phyloP scores from a whole-genome alignment of 2,113 vertebrate species.

The Emydura subglobosa region DNA sequence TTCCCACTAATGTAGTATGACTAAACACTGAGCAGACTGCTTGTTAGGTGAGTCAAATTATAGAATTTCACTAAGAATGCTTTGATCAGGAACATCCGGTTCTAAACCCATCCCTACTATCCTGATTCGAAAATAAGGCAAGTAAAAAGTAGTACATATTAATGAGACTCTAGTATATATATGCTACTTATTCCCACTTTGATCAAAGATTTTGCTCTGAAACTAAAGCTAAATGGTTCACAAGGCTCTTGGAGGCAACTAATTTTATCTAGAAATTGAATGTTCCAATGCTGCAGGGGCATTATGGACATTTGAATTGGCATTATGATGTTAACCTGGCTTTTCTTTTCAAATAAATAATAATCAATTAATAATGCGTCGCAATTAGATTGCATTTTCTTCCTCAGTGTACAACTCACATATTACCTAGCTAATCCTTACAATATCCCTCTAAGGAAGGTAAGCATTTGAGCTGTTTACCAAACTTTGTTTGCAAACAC shows the following conservation, averaged over 20 bases:
- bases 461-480: rapidly evolving
- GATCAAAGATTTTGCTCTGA: conserved; percentile 21
- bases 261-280: not conserved
- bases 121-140: not conserved
- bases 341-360: not conserved
- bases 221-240: not conserved
- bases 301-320: not conserved
- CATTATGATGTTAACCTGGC: not conserved
- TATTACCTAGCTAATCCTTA: rapidly evolving
- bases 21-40: not conserved
- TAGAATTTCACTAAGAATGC: conserved; percentile 9
- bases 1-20: conserved; percentile 49
- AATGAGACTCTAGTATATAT: not conserved
- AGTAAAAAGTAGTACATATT: not conserved
- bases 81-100: not conserved
- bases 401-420: not conserved
- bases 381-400: not conserved
- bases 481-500: not conserved
- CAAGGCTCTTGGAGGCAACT: not conserved
- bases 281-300: not conserved
- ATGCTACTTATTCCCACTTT: conserved; percentile 12
- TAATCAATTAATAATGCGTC: not conserved
- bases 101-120: not conserved
- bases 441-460: not conserved
- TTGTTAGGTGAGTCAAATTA: conserved; percentile 27